These are phyloP conservation scores for Bothrops jararaca DNA, from an alignment of 2,113 vertebrate species.

Conservation along the genomic window DNA sequence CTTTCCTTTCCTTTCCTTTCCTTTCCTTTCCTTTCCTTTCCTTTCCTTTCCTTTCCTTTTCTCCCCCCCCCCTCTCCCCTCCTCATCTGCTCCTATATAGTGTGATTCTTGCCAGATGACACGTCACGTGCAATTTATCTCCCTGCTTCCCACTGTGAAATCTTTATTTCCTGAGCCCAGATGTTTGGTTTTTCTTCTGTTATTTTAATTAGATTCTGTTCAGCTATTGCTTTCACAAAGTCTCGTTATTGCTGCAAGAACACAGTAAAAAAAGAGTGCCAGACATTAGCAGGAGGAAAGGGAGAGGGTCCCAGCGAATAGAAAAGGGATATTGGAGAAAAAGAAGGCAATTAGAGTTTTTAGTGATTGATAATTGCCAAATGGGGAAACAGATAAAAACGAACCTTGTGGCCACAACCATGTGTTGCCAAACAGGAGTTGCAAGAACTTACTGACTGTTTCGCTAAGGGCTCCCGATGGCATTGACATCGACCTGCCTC, in stretches of 20 bases:
- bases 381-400: neutral
- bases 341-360: neutral
- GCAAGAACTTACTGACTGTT: neutral
- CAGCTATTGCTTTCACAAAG: neutral
- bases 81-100: neutral
- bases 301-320: neutral
- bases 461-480: neutral
- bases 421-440: neutral
- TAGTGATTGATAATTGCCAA: neutral
- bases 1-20: neutral
- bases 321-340: neutral
- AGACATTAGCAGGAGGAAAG: neutral
- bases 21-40: too few relatives aligned
- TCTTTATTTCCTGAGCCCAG: slow-evolving; percentile 33
- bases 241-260: neutral
- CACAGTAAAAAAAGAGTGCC: neutral
- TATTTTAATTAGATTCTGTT: slow-evolving; percentile 33
- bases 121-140: slow-evolving; percentile 6
- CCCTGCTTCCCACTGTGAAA: neutral
- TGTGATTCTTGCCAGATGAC: neutral
- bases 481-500: neutral
- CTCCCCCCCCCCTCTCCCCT: neutral
- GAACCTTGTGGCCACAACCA: neutral
- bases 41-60: too few relatives aligned
- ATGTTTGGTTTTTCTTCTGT: slow-evolving; percentile 18